Conservation (phyloP, 2,888 invertebrate genomes). For the Meteorus cinctellus region DNA sequence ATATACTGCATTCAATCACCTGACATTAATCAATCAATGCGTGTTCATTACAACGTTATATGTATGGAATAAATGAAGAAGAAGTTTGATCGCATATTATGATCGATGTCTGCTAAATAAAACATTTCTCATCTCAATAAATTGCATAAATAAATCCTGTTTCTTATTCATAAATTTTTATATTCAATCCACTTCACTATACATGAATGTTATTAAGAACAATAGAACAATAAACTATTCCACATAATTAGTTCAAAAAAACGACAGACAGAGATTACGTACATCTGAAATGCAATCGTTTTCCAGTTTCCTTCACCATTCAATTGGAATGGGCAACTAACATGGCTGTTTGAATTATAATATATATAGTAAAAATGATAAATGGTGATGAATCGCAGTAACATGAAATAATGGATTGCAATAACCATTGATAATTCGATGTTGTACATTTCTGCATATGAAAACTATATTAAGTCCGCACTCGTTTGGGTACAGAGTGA, state of each 20-base stretch:
- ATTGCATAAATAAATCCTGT: background rate
- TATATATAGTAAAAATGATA: background rate
- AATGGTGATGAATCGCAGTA: background rate
- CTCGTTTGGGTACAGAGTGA: background rate
- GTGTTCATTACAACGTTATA: background rate
- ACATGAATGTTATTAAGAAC: background rate
- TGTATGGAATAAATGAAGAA: background rate
- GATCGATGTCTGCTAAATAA: background rate
- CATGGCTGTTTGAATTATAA: background rate
- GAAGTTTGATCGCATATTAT: background rate
- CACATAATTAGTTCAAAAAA: background rate
- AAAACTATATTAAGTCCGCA: background rate
- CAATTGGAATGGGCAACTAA: background rate
- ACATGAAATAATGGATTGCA: background rate
- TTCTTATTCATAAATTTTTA: background rate
- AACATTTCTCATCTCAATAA: background rate
- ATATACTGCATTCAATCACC: background rate
- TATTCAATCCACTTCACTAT: background rate
- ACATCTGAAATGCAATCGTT: background rate
- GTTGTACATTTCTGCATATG: background rate
- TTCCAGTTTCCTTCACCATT: background rate
- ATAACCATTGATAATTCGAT: background rate
- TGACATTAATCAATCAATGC: background rate
- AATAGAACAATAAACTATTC: background rate
- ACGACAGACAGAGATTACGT: background rate